Conservation (phyloP, 2,888 invertebrate genomes). For the Urechis unicinctus region DNA sequence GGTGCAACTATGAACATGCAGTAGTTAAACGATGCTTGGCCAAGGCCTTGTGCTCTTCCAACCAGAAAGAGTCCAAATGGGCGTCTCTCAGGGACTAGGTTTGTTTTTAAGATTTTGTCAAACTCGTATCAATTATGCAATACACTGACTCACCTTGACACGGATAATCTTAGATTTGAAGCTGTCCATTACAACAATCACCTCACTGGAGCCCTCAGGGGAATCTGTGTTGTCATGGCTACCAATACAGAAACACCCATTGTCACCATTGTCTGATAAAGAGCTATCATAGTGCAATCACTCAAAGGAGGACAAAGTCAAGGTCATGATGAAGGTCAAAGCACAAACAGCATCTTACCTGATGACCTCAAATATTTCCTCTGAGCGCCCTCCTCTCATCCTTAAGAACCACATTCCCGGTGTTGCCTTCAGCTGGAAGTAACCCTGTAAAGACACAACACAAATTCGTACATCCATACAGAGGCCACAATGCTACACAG, state of each 20-base stretch:
- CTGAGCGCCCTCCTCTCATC: constrained; percentile 85
- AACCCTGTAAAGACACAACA: constrained; percentile 59
- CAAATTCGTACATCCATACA: background rate
- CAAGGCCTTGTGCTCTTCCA: no score
- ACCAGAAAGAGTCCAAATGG: no score
- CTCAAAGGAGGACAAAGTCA: no score
- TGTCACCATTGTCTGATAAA: no score
- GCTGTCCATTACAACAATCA: constrained; percentile 68
- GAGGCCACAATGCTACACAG: background rate
- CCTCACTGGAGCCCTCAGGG: constrained; percentile 62
- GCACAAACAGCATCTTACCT: constrained; percentile 29
- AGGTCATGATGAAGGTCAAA: background rate
- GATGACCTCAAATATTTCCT: constrained; percentile 87
- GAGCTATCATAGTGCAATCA: no score
- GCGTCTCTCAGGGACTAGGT: no score
- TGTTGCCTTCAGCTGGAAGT: constrained; percentile 95
- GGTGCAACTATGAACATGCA: no score
- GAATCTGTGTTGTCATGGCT: constrained; percentile 75
- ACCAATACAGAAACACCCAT: constrained; percentile 17
- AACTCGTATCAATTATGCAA: no score
- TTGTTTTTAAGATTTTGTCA: no score
- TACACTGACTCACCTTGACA: constrained; percentile 74
- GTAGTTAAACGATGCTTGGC: no score
- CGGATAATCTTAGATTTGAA: constrained; percentile 87
- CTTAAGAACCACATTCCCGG: constrained; percentile 91